Conservation (phyloP, 2,797 vertebrate species). For the Serranus cabrilla region DNA sequence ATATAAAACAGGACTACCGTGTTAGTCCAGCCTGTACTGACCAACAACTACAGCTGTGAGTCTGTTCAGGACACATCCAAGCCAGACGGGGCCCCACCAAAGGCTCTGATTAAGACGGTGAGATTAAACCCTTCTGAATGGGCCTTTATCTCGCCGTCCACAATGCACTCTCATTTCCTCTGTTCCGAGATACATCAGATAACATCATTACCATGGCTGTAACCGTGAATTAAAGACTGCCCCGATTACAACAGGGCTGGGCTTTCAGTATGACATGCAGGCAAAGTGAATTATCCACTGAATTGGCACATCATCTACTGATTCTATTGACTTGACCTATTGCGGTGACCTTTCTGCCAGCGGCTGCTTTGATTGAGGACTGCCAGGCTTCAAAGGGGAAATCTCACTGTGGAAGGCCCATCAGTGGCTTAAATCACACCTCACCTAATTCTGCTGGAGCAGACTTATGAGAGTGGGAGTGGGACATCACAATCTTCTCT, state of each 20-base stretch:
- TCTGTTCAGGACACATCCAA: conserved; percentile 1
- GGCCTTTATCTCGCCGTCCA: conserved; percentile 35
- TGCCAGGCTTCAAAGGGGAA: conserved; percentile 32
- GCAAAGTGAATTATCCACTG: conserved; percentile 32
- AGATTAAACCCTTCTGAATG: conserved; percentile 41
- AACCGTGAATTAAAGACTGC: conserved; percentile 43
- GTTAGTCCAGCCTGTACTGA: background rate
- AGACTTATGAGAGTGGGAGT: background rate
- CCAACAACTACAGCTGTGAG: background rate
- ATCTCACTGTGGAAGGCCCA: background rate
- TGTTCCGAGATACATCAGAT: conserved; percentile 44
- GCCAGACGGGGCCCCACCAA: background rate
- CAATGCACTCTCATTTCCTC: conserved; percentile 57
- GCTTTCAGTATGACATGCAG: background rate
- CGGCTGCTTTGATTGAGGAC: conserved; percentile 29
- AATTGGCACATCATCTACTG: conserved; percentile 27
- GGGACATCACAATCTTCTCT: background rate
- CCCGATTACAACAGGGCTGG: conserved; percentile 1
- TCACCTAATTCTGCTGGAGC: background rate
- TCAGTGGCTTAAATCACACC: conserved; percentile 6
- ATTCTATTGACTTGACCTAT: conserved; percentile 31
- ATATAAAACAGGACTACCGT: background rate
- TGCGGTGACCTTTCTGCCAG: conserved; percentile 32
- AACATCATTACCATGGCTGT: conserved; percentile 29
- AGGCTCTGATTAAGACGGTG: conserved; percentile 21